A percentile compares a stretch with the other conserved stretches of the same genome.
phyloP scores from a whole-genome alignment of 64 coral and sea anemone species.

The Stichodactyla mertensii region DNA sequence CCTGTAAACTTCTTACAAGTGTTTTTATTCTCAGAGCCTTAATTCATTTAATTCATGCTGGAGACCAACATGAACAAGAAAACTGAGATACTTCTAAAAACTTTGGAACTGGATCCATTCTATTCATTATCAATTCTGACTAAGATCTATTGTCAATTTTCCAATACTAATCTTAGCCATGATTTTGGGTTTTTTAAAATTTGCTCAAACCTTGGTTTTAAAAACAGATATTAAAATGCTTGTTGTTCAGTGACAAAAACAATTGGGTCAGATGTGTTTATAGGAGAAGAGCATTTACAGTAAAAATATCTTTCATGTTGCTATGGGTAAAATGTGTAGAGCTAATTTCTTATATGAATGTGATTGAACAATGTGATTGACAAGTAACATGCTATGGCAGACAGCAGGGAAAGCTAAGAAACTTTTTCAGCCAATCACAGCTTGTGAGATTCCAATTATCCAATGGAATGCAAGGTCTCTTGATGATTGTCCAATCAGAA shows the following conservation, averaged over 20 bases:
- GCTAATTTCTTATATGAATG: too few relatives aligned
- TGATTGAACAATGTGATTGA: not conserved
- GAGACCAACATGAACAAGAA: not conserved
- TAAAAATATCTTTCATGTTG: too few relatives aligned
- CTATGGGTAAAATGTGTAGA: too few relatives aligned
- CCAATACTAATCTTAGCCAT: not conserved
- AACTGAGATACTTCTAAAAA: not conserved
- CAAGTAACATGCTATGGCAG: not conserved
- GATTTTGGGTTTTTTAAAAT: not conserved
- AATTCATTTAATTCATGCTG: not conserved
- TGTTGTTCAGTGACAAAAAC: not conserved
- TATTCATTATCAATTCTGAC: not conserved
- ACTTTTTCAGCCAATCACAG: not conserved
- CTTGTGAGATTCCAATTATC: not conserved
- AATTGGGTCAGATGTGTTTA: not conserved
- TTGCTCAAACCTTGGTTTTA: too few relatives aligned
- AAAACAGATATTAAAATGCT: not conserved
- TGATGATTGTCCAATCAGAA: not conserved
- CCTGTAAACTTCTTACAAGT: not conserved
- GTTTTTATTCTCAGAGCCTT: not conserved
- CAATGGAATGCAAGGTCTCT: not conserved
- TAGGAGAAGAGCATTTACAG: not conserved
- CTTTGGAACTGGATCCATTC: not conserved
- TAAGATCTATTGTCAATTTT: not conserved
- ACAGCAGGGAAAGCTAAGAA: not conserved